Evolutionary conservation across 1,140 invertebrate species (phyloP).

Genomic region (Glossosoma conforme): DNA sequence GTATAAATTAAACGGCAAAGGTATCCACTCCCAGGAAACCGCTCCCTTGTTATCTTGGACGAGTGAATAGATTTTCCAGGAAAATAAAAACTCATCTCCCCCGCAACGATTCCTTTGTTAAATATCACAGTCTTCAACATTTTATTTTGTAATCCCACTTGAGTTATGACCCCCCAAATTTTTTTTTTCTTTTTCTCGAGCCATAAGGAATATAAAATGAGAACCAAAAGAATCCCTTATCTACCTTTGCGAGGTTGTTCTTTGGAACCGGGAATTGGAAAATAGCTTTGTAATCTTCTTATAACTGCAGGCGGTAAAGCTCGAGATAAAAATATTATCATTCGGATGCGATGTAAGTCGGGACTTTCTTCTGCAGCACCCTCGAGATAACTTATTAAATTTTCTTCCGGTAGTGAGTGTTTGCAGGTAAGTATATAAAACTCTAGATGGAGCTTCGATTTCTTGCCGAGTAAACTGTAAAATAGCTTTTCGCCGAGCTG

Average conservation of each 20-base stretch:
- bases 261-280: slow-evolving; percentile 19
- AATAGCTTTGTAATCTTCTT: slow-evolving; percentile 26
- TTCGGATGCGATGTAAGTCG: no score
- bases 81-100: slow-evolving; percentile 30
- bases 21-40: slow-evolving; percentile 25
- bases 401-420: no score
- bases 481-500: no score
- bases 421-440: no score
- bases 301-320: slow-evolving; percentile 15
- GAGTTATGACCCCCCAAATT: slow-evolving; percentile 28
- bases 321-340: slow-evolving; percentile 11
- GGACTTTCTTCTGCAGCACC: no score
- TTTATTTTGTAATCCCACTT: slow-evolving; percentile 31
- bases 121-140: slow-evolving; percentile 31
- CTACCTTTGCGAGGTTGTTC: slow-evolving; percentile 10
- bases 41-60: slow-evolving; percentile 25
- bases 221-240: slow-evolving; percentile 18
- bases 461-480: no score
- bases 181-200: slow-evolving; percentile 13
- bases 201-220: slow-evolving; percentile 30
- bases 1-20: slow-evolving; percentile 28
- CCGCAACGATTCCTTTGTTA: slow-evolving; percentile 30
- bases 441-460: no score
- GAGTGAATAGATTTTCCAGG: slow-evolving; percentile 28
- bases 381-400: no score